Conservation (phyloP, 2,797 vertebrate species). For the Aphelocoma californica region DNA sequence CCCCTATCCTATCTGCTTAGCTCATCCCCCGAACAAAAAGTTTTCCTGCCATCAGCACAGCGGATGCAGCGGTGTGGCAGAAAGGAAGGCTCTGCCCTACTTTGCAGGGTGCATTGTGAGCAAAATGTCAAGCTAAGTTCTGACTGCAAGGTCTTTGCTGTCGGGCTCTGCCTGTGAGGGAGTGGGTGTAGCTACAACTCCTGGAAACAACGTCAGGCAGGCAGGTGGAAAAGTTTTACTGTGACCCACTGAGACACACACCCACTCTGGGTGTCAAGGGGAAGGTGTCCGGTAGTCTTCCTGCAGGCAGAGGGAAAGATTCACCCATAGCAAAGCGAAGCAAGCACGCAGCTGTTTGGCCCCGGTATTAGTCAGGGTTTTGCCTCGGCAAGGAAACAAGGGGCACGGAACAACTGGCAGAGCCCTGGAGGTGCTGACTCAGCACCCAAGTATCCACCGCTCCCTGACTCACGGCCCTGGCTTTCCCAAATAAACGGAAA, state of each 20-base stretch:
- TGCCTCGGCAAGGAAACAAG: background rate
- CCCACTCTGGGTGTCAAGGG: background rate
- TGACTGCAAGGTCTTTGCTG: background rate
- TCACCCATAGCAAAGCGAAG: fast-evolving
- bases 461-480: background rate
- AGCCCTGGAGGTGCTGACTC: constrained; percentile 37
- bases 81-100: constrained; percentile 17
- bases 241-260: background rate
- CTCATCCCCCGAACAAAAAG: constrained; percentile 17
- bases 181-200: background rate
- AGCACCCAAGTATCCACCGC: background rate
- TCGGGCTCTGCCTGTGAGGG: background rate
- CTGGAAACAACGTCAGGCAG: background rate
- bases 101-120: background rate
- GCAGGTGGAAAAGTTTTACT: background rate
- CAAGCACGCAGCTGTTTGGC: background rate
- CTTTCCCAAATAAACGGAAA: background rate
- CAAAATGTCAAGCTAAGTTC: background rate
- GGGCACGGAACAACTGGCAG: background rate
- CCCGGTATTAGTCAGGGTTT: background rate
- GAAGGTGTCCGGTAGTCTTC: background rate
- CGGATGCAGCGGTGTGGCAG: background rate
- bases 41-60: constrained; percentile 53
- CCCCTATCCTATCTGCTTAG: background rate
- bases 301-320: background rate